A percentile compares a stretch with the other conserved stretches of the same genome.
Evolutionary conservation across 2,888 invertebrate genomes (phyloP).

Genomic region (Iphiclides podalirius): DNA sequence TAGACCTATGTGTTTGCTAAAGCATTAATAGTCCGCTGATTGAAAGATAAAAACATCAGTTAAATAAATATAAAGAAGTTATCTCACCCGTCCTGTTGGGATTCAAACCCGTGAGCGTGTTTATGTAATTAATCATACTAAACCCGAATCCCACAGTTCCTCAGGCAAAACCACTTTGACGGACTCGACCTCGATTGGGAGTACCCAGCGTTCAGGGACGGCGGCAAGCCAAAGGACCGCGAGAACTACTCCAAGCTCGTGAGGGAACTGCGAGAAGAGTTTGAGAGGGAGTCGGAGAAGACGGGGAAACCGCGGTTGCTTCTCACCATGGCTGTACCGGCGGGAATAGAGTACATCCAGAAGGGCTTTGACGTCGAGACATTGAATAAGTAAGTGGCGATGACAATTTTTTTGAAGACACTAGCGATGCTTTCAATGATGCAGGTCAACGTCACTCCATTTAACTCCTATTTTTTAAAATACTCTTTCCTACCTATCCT

Average conservation of each 20-base stretch:
- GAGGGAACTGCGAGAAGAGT: conserved; percentile 93
- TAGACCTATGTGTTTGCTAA: too few relatives aligned
- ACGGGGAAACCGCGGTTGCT: conserved; percentile 89
- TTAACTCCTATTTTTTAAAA: too few relatives aligned
- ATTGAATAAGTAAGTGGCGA: conserved; percentile 86
- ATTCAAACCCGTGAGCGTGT: too few relatives aligned
- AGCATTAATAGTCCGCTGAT: too few relatives aligned
- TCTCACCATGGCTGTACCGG: conserved; percentile 96
- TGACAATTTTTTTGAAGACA: too few relatives aligned
- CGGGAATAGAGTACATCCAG: conserved; percentile 94
- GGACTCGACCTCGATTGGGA: conserved; percentile 97
- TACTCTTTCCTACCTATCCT: too few relatives aligned
- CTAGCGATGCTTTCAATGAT: too few relatives aligned
- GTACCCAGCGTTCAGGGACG: conserved; percentile 90
- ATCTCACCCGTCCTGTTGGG: too few relatives aligned
- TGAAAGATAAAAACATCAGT: too few relatives aligned
- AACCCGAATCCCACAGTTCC: conserved; percentile 83
- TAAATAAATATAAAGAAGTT: too few relatives aligned
- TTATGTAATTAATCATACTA: too few relatives aligned
- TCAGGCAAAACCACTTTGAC: conserved; percentile 95
- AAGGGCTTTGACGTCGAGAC: conserved; percentile 95
- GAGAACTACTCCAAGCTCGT: conserved; percentile 94
- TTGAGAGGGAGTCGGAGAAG: conserved; percentile 91
- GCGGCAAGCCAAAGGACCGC: conserved; percentile 88
- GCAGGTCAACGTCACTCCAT: too few relatives aligned